Evolutionary conservation across 2,113 vertebrate species (phyloP).

Genomic region (Merops nubicus): DNA sequence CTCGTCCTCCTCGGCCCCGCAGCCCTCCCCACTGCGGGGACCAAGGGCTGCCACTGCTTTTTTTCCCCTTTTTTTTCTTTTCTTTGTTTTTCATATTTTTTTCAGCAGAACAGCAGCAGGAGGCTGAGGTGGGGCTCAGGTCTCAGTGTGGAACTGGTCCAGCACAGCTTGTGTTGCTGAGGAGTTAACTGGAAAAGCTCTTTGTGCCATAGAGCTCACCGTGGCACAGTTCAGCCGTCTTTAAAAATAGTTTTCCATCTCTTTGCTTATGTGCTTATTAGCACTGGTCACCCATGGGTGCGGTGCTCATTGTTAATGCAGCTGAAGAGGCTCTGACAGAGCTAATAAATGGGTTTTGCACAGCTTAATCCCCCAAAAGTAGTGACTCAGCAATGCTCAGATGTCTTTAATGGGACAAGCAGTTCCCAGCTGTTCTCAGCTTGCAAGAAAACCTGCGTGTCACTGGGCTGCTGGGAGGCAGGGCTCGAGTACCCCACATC

Average conservation of each 20-base stretch:
- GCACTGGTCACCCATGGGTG: not conserved
- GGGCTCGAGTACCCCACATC: not conserved
- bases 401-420: constrained; percentile 5
- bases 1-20: rapidly evolving
- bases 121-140: rapidly evolving
- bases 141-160: not conserved
- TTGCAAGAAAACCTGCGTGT: not conserved
- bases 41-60: not conserved
- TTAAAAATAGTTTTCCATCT: not conserved
- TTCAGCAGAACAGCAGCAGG: not conserved
- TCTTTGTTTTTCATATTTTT: not conserved
- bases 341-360: not conserved
- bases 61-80: no score
- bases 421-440: constrained; percentile 34
- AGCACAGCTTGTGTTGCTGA: not conserved
- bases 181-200: not conserved
- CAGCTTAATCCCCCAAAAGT: not conserved
- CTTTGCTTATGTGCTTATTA: not conserved
- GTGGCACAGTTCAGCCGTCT: not conserved
- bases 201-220: not conserved
- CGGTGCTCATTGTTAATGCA: not conserved
- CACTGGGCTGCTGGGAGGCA: not conserved
- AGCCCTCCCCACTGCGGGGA: rapidly evolving
- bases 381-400: constrained; percentile 46
- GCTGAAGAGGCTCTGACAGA: constrained; percentile 20